Evolutionary conservation across 1,140 invertebrate species (phyloP).

Genomic region (Hormaphis cornu): DNA sequence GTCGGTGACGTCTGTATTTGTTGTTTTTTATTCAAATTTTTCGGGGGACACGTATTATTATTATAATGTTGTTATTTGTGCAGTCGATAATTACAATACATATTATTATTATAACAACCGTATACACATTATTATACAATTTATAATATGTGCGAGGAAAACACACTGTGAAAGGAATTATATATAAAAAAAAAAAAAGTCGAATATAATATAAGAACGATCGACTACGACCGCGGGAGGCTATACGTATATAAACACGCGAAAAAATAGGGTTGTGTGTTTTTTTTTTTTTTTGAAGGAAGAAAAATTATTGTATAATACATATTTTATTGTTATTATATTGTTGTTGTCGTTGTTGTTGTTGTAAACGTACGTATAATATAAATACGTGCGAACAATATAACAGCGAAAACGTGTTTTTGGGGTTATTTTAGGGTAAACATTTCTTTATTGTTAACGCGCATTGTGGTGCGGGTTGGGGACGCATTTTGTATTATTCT

Average conservation of each 20-base stretch:
- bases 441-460: conserved; percentile 21
- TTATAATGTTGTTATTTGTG: too few species aligned
- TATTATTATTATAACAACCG: too few species aligned
- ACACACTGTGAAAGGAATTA: too few species aligned
- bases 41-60: neutral
- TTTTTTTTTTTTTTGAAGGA: neutral
- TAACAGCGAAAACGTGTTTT: conserved; percentile 29
- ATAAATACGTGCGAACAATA: neutral
- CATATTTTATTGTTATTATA: conserved; percentile 6
- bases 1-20: conserved; percentile 25
- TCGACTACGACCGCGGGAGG: too few species aligned
- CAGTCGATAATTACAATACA: too few species aligned
- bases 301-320: too few species aligned
- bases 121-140: too few species aligned
- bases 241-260: neutral
- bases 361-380: neutral
- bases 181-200: too few species aligned
- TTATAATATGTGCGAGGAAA: too few species aligned
- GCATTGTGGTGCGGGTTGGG: neutral
- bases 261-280: conserved; percentile 14
- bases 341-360: neutral
- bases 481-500: too few species aligned
- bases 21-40: neutral
- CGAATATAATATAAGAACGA: too few species aligned
- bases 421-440: conserved; percentile 26